Percentiles rank a stretch among this genome's conserved stretches.
Evolutionary conservation across 2,888 invertebrate genomes (phyloP).

Genomic region (Agrochola macilenta): DNA sequence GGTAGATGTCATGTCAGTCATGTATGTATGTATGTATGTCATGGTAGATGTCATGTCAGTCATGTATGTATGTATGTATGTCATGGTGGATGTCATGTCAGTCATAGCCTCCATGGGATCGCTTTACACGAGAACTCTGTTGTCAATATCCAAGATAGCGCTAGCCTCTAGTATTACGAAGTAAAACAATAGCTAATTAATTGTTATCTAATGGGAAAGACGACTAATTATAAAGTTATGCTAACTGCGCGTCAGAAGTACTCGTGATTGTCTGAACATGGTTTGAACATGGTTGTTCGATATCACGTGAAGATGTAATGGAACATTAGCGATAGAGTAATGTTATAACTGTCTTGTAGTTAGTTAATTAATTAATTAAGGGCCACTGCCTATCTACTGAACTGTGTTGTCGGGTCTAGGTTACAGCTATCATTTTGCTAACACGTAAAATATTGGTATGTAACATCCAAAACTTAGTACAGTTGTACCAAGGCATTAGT

Average conservation of each 20-base stretch:
- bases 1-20: too few relatives aligned
- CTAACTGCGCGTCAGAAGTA: slow-evolving; percentile 13
- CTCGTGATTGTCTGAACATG: slow-evolving; percentile 10
- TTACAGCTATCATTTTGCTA: slow-evolving; percentile 16
- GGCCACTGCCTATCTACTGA: not conserved
- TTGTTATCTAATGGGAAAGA: slow-evolving; percentile 37
- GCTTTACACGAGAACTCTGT: not conserved
- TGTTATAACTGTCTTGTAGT: not conserved
- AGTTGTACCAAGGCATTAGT: not conserved
- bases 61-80: too few relatives aligned
- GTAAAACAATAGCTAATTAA: slow-evolving; percentile 36
- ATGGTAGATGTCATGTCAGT: too few relatives aligned
- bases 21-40: too few relatives aligned
- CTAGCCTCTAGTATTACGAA: not conserved
- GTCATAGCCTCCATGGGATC: not conserved
- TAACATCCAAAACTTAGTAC: not conserved
- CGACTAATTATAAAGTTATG: slow-evolving; percentile 19
- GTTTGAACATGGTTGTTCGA: not conserved
- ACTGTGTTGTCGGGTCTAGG: slow-evolving; percentile 1
- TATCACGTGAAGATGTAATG: slow-evolving; percentile 31
- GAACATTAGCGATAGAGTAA: not conserved
- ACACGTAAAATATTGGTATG: not conserved
- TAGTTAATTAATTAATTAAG: slow-evolving; percentile 32
- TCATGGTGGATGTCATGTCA: not conserved
- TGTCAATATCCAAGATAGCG: slow-evolving; percentile 19